Evolutionary conservation across 2,797 vertebrate genomes (phyloP).

Genomic region (Acrossocheilus wenchowensis): DNA sequence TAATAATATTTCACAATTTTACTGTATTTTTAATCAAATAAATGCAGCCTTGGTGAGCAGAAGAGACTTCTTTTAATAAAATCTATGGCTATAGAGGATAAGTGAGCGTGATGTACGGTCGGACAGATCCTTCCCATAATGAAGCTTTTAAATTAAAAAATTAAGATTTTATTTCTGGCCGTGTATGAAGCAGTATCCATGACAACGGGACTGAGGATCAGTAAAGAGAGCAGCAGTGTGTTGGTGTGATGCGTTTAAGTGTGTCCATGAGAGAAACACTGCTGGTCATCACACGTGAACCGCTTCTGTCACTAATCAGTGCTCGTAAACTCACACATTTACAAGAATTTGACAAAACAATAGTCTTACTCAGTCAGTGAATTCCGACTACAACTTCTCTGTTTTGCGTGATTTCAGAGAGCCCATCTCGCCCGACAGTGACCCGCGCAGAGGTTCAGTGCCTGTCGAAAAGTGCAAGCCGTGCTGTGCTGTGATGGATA

Average conservation of each 20-base stretch:
- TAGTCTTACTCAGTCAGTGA: too few species aligned
- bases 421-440: background rate
- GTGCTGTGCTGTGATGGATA: conserved; percentile 26
- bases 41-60: background rate
- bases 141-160: background rate
- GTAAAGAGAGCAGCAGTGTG: conserved; percentile 26
- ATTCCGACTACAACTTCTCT: background rate
- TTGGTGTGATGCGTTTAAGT: conserved; percentile 45
- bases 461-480: conserved; percentile 18
- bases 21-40: background rate
- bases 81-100: background rate
- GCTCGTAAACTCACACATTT: background rate
- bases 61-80: background rate
- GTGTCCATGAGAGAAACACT: conserved; percentile 13
- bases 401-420: background rate
- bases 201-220: conserved; percentile 34
- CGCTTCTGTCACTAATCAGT: background rate
- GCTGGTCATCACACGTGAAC: background rate
- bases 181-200: conserved; percentile 49
- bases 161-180: background rate
- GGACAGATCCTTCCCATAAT: background rate
- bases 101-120: background rate
- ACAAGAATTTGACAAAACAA: background rate
- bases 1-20: background rate
- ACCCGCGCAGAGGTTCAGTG: background rate